Percentiles rank a stretch among this genome's conserved stretches.
Conservation (phyloP, 2,888 invertebrate species). For the Euspilapteryx auroguttella region DNA sequence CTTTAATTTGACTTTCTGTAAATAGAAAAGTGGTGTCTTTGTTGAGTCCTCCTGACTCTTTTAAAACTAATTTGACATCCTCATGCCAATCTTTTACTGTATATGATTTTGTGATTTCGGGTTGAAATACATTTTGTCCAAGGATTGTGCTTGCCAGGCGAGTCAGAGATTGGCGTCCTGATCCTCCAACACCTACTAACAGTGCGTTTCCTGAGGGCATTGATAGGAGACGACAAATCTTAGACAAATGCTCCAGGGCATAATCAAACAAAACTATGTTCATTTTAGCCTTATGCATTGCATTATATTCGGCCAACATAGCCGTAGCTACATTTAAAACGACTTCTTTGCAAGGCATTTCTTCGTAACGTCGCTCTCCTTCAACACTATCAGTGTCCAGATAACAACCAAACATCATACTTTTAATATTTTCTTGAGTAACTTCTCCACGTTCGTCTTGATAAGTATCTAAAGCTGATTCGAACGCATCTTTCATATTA, state of each 20-base stretch:
- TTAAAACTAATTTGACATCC: conserved; percentile 72
- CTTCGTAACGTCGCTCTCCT: conserved; percentile 83
- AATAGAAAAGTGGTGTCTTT: conserved; percentile 76
- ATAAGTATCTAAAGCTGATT: conserved; percentile 73
- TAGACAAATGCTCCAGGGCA: conserved; percentile 81
- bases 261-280: conserved; percentile 83
- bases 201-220: conserved; percentile 80
- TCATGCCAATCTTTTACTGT: conserved; percentile 80
- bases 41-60: conserved; percentile 73
- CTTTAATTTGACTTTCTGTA: conserved; percentile 80
- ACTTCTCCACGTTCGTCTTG: conserved; percentile 55
- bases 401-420: conserved; percentile 85
- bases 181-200: conserved; percentile 83
- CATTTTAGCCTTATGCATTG: conserved; percentile 78
- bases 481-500: conserved; percentile 80
- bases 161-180: conserved; percentile 81
- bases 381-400: conserved; percentile 78
- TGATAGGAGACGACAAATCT: conserved; percentile 75
- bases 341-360: conserved; percentile 71
- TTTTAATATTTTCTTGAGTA: conserved; percentile 64
- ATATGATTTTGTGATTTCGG: conserved; percentile 80
- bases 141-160: conserved; percentile 68
- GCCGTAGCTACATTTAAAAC: conserved; percentile 67
- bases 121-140: conserved; percentile 67
- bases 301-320: conserved; percentile 77